Conservation (phyloP, 1,140 invertebrate species). For the Grapholita molesta region DNA sequence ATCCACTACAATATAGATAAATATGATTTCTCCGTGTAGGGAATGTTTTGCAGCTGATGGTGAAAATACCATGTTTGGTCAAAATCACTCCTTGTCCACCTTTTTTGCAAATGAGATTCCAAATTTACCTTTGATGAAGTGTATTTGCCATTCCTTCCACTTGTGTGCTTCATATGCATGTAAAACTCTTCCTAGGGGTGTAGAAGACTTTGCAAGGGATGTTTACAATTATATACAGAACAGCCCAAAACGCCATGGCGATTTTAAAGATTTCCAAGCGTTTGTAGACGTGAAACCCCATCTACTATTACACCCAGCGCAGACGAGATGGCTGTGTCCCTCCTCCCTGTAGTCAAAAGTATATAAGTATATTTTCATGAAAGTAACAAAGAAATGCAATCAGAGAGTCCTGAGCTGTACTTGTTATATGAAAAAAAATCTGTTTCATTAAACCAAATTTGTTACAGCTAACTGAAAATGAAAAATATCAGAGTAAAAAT, state of each 20-base stretch:
- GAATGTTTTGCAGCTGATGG: slow-evolving; percentile 60
- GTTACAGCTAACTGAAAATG: slow-evolving; percentile 31
- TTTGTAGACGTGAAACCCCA: slow-evolving; percentile 45
- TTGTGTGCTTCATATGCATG: slow-evolving; percentile 56
- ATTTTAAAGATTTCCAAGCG: slow-evolving; percentile 43
- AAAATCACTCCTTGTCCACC: slow-evolving; percentile 44
- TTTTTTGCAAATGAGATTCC: slow-evolving; percentile 42
- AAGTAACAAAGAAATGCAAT: slow-evolving; percentile 51
- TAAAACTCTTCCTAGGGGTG: slow-evolving; percentile 38
- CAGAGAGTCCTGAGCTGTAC: slow-evolving; percentile 40
- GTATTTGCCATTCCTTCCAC: slow-evolving; percentile 54
- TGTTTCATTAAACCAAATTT: slow-evolving; percentile 32
- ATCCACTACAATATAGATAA: too few species aligned
- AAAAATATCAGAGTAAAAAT: too few species aligned
- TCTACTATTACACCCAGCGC: slow-evolving; percentile 48
- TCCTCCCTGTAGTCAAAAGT: slow-evolving; percentile 46
- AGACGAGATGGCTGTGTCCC: slow-evolving; percentile 63
- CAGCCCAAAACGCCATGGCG: slow-evolving; percentile 39
- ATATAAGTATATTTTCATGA: slow-evolving; percentile 56
- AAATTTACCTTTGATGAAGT: slow-evolving; percentile 46
- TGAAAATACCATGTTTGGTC: slow-evolving; percentile 53
- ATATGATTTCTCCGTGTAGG: slow-evolving; percentile 53
- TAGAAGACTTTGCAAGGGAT: slow-evolving; percentile 35
- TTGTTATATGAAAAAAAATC: slow-evolving; percentile 32
- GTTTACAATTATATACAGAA: slow-evolving; percentile 42